A percentile compares a stretch with the other conserved stretches of the same genome.
These are phyloP conservation scores for Halictus ligatus DNA, from an alignment of 2,888 invertebrate species.

Conservation along the genomic window DNA sequence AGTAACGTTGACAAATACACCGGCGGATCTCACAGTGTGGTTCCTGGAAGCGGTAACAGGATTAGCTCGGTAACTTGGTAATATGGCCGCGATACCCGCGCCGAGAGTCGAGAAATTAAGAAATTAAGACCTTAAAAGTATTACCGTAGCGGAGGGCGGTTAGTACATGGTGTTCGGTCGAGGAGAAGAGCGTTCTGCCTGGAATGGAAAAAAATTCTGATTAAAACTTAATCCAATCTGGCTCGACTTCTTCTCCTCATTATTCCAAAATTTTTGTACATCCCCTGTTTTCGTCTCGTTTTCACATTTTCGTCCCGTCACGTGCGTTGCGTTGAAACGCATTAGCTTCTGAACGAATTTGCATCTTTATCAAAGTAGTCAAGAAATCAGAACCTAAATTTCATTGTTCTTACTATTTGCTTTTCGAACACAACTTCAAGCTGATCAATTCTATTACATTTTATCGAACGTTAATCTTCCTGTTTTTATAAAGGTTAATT, in stretches of 20 bases:
- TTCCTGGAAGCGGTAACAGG: slow-evolving; percentile 67
- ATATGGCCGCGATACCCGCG: slow-evolving; percentile 71
- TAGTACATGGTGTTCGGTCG: slow-evolving; percentile 55
- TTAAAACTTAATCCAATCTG: slow-evolving; percentile 79
- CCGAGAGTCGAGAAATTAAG: slow-evolving; percentile 74
- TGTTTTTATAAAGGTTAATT: neutral
- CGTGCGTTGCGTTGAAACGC: neutral
- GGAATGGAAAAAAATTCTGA: slow-evolving; percentile 67
- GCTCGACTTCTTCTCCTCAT: slow-evolving; percentile 42
- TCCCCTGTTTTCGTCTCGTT: neutral
- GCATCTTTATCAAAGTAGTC: neutral
- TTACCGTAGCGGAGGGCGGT: slow-evolving; percentile 63
- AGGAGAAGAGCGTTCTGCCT: slow-evolving; percentile 37
- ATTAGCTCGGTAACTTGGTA: slow-evolving; percentile 72
- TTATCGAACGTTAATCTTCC: neutral
- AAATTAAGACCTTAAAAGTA: slow-evolving; percentile 79
- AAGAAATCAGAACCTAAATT: neutral
- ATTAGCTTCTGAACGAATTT: neutral
- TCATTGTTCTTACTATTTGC: neutral
- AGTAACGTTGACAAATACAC: slow-evolving; percentile 68
- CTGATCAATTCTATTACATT: neutral
- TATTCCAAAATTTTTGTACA: slow-evolving; percentile 49
- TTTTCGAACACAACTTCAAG: neutral
- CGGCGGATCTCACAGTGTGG: slow-evolving; percentile 37
- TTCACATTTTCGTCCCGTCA: neutral